Base-by-base conservation (phyloP, 2,888 invertebrate species). In the Acrobeloides nanus region DNA sequence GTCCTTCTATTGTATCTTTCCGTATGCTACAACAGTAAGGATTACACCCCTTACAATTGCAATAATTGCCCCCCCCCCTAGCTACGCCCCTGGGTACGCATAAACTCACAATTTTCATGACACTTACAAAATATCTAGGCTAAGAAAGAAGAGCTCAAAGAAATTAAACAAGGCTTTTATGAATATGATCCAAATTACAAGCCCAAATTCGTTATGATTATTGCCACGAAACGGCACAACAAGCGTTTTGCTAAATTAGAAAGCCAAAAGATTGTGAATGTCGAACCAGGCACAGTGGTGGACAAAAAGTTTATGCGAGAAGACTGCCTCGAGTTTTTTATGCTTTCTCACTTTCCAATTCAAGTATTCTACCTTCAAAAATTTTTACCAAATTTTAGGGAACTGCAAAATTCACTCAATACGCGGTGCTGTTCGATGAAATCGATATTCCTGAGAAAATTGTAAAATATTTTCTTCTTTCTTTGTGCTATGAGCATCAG, bases 321-420 rank as follows among this genome's bases (percentile, higher is more conserved):
- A 7, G 55, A 55, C 29, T 24, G 46, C 4, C 40, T 37, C 8
- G 55, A 55, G 24, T 55, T 55, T 18, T 55, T 29, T 23, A 23
- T 55, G 12, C 59, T 55, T 18, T 23, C 54, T 4, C 51, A 51
- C 27, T 20, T 17, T 21, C 51, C 55, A 10, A n/a, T 51, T 17
- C 42, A 54, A 41, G 50, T 50, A 12, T 10, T 29, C 10, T 29
- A 15, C 31, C 15, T 29, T 29, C 20, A 10, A 24, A 35, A 23
- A n/a, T 4, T 15, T n/a, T 3, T 35, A 3, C 21, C 31, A 15
- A 4, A 6, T 48, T 55, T 20, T 31, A 57, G 58, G 59, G 59
- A 12, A 56, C 50, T 3, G 27, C 55, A 12, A 55, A 55, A 38
- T 49, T 57, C n/a, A 51, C 61, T 4, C 51, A 54, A 21, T 59